Evolutionary conservation across 2,113 vertebrate genomes (phyloP).

Genomic region (Bothrops jararaca): DNA sequence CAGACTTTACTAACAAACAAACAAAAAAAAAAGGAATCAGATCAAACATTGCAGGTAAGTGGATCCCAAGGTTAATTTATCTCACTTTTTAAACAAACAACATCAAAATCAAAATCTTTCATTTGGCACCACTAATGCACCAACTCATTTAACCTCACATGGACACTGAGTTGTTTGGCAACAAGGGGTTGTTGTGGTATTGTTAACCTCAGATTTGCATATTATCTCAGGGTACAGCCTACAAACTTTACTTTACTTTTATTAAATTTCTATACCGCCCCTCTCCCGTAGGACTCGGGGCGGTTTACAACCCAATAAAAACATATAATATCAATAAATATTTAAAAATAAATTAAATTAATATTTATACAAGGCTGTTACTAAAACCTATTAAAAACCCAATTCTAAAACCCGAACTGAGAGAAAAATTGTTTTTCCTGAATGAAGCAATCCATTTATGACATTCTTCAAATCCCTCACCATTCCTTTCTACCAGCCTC

Average conservation of each 20-base stretch:
- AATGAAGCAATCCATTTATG: not conserved
- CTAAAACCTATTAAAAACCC: no score
- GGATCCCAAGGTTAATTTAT: not conserved
- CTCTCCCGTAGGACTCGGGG: no score
- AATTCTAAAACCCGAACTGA: no score
- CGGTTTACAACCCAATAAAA: no score
- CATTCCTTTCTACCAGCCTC: not conserved
- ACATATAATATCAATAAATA: no score
- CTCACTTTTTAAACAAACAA: not conserved
- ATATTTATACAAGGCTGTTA: no score
- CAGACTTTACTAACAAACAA: no score
- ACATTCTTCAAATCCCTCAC: not conserved
- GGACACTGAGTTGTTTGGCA: not conserved
- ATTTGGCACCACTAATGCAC: not conserved
- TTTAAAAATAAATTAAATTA: no score
- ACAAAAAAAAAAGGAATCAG: not conserved
- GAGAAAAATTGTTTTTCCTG: not conserved
- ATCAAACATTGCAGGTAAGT: not conserved
- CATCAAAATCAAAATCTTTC: not conserved
- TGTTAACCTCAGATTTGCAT: not conserved
- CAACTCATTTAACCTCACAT: not conserved
- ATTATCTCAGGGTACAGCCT: not conserved
- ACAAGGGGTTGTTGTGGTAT: not conserved
- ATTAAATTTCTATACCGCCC: no score
- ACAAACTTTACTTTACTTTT: no score